Conservation (phyloP, 2,888 invertebrate species). For the Atethmia centrago region DNA sequence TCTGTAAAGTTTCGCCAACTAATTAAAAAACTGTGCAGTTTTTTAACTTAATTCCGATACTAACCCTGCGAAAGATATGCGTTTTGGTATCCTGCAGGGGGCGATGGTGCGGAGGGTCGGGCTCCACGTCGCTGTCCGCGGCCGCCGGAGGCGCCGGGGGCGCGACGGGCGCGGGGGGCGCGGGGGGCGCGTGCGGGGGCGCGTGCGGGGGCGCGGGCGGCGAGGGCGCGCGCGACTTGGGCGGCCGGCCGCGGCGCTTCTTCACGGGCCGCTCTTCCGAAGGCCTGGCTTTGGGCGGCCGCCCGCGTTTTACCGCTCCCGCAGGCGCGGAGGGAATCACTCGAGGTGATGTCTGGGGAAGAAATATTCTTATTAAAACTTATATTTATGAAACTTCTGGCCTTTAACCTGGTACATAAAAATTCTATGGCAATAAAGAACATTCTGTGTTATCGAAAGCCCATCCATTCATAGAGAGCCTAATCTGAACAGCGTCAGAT, state of each 20-base stretch:
- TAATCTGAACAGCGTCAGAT: not conserved
- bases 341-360: slow-evolving; percentile 75
- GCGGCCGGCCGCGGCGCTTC: slow-evolving; percentile 86
- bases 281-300: slow-evolving; percentile 86
- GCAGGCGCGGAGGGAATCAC: slow-evolving; percentile 65
- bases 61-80: slow-evolving; percentile 85
- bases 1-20: not conserved
- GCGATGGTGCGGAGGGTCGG: slow-evolving; percentile 75
- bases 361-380: not conserved
- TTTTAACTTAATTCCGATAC: slow-evolving; percentile 11
- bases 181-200: slow-evolving; percentile 67
- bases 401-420: not conserved
- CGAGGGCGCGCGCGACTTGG: slow-evolving; percentile 71
- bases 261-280: slow-evolving; percentile 83
- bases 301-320: slow-evolving; percentile 85
- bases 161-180: slow-evolving; percentile 67
- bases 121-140: slow-evolving; percentile 78
- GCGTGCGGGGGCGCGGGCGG: slow-evolving; percentile 69
- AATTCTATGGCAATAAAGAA: not conserved
- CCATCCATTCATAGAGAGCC: no score
- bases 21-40: not conserved
- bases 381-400: not conserved
- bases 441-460: not conserved
- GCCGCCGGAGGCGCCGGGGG: slow-evolving; percentile 66
- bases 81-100: slow-evolving; percentile 82